Conservation (phyloP, 2,113 vertebrate genomes). For the Coryphaenoides rupestris region DNA sequence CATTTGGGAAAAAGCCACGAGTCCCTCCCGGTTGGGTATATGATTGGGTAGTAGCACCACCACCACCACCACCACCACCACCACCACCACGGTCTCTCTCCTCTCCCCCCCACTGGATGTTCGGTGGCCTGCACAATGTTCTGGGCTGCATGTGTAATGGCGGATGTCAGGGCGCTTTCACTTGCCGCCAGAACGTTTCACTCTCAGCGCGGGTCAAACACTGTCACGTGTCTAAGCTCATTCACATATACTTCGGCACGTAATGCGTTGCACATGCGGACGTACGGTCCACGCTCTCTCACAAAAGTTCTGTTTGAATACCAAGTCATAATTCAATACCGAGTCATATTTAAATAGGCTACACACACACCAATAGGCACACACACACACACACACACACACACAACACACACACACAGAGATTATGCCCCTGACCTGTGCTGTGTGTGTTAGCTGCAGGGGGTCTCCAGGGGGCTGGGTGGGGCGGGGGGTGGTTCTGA, state of each 20-base stretch:
- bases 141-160: conserved; percentile 48
- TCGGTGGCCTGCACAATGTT: conserved; percentile 61
- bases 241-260: conserved; percentile 18
- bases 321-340: conserved; percentile 5
- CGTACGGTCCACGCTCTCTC: conserved; percentile 11
- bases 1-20: conserved; percentile 22
- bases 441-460: conserved; percentile 38
- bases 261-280: conserved; percentile 42
- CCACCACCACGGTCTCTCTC: too few relatives aligned
- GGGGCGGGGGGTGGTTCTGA: conserved; percentile 7
- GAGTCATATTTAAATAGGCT: not conserved
- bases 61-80: too few relatives aligned
- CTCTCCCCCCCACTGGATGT: conserved; percentile 42
- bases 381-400: conserved; percentile 1
- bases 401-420: conserved; percentile 32
- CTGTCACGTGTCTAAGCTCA: conserved; percentile 31
- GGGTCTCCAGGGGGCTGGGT: conserved; percentile 29
- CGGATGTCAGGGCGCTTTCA: conserved; percentile 61
- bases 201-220: conserved; percentile 32
- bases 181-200: conserved; percentile 43
- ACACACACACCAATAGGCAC: conserved; percentile 1
- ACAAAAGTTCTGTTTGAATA: conserved; percentile 16
- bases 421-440: conserved; percentile 54
- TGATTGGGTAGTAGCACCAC: conserved; percentile 18
- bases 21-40: conserved; percentile 17